phyloP scores from a whole-genome alignment of 2,888 invertebrate genomes.

The Tridacna crocea region DNA sequence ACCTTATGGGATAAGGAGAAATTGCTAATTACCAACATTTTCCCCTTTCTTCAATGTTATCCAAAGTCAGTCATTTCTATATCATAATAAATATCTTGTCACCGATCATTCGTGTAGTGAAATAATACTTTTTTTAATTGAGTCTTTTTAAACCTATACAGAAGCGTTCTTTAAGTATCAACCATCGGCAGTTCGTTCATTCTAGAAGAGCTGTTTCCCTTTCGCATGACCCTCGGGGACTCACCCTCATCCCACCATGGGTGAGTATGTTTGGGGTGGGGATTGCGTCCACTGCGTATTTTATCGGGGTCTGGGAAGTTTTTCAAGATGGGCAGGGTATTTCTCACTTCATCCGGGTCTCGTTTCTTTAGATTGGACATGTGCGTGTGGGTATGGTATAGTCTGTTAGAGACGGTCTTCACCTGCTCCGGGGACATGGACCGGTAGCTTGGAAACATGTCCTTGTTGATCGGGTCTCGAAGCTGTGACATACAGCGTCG shows the following conservation, averaged over 20 bases:
- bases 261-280: constrained; percentile 58
- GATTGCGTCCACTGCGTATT: constrained; percentile 36
- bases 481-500: constrained; percentile 59
- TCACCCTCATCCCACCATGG: constrained; percentile 43
- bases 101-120: too few relatives aligned
- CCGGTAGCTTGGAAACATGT: constrained; percentile 64
- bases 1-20: too few relatives aligned
- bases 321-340: constrained; percentile 60
- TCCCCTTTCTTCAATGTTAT: too few relatives aligned
- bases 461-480: constrained; percentile 64
- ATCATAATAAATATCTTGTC: too few relatives aligned
- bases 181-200: constrained; percentile 14
- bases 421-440: constrained; percentile 64
- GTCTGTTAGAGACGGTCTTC: constrained; percentile 60
- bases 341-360: constrained; percentile 55
- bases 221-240: constrained; percentile 1
- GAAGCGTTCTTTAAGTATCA: background rate
- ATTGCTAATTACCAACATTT: too few relatives aligned
- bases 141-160: too few relatives aligned
- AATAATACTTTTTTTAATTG: too few relatives aligned
- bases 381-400: constrained; percentile 63
- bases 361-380: constrained; percentile 64
- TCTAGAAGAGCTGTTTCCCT: constrained; percentile 1
- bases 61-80: too few relatives aligned
- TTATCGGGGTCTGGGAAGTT: constrained; percentile 56